These are phyloP conservation scores for Vombatus ursinus DNA, from an alignment of 2,113 vertebrate genomes.

Conservation along the genomic window DNA sequence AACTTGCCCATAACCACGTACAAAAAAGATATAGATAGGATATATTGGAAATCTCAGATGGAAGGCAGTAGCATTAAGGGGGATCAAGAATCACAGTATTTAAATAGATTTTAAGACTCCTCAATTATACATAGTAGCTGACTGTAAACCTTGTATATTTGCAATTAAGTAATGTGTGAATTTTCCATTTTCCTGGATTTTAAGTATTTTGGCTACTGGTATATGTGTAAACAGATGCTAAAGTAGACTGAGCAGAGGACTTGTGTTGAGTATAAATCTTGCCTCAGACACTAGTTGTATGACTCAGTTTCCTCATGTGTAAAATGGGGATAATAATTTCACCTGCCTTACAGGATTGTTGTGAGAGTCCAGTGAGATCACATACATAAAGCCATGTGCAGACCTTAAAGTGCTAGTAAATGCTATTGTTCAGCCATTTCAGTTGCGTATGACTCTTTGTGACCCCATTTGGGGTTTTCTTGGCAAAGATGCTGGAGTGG, in stretches of 20 bases:
- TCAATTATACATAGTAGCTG: not conserved
- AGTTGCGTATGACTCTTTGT: not conserved
- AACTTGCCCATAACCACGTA: not conserved
- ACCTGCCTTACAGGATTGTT: not conserved
- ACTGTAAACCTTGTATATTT: not conserved
- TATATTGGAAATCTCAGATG: not conserved
- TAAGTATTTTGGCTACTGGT: not conserved
- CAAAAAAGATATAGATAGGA: not conserved
- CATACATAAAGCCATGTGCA: not conserved
- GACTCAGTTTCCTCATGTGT: not conserved
- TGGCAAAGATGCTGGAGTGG: not conserved
- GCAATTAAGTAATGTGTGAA: not conserved
- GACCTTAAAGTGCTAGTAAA: not conserved
- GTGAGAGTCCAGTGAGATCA: not conserved
- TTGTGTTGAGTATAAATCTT: not conserved
- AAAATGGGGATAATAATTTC: not conserved
- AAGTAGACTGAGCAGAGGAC: not conserved
- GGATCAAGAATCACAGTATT: not conserved
- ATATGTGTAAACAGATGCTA: not conserved
- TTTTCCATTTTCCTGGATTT: conserved; percentile 37
- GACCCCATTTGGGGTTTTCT: not conserved
- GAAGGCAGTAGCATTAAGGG: not conserved
- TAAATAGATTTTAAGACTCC: not conserved
- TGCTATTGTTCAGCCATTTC: not conserved
- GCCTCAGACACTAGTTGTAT: not conserved